Evolutionary conservation across 2,888 invertebrate species (phyloP).

Genomic region (Clusia tigrina): DNA sequence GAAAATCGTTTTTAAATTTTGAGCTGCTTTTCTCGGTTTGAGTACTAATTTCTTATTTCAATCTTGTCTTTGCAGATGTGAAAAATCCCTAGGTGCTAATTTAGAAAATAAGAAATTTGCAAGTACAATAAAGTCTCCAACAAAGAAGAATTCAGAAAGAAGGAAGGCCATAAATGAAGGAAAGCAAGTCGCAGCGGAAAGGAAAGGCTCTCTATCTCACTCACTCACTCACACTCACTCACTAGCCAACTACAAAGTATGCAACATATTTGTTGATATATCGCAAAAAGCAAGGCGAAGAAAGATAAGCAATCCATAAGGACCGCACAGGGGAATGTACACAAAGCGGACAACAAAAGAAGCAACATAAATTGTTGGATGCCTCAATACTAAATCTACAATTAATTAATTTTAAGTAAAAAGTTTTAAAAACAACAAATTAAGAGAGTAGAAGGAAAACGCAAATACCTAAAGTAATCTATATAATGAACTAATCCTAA

Average conservation of each 20-base stretch:
- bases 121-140: conserved; percentile 40
- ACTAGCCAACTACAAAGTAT: background rate
- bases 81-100: conserved; percentile 65
- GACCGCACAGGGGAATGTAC: conserved; percentile 18
- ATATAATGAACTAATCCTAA: conserved; percentile 14
- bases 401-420: conserved; percentile 32
- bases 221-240: no score
- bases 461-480: conserved; percentile 22
- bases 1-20: no score
- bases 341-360: conserved; percentile 4
- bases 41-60: conserved; percentile 24
- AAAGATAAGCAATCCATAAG: conserved; percentile 14
- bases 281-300: background rate
- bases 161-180: background rate
- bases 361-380: conserved; percentile 12
- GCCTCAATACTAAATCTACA: background rate
- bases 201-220: background rate
- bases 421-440: conserved; percentile 39
- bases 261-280: conserved; percentile 10
- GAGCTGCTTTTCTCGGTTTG: no score
- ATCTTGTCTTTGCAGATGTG: conserved; percentile 56
- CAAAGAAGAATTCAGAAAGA: conserved; percentile 2
- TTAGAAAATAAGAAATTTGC: conserved; percentile 60
- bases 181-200: background rate
- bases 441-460: conserved; percentile 19